These are phyloP conservation scores for Athene noctua DNA, from an alignment of 2,113 vertebrate genomes.

Conservation along the genomic window DNA sequence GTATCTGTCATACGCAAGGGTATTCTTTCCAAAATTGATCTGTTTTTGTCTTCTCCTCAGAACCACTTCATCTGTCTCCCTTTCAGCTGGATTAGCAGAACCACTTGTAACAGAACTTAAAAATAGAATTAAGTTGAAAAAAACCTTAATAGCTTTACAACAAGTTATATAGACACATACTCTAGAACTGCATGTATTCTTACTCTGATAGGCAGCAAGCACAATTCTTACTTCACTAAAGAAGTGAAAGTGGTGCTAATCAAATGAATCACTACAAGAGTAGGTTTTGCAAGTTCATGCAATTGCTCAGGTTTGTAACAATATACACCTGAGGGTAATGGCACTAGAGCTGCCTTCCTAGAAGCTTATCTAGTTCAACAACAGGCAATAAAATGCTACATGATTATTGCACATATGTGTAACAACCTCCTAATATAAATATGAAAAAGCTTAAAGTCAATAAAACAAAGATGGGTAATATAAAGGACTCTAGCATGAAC, in stretches of 20 bases:
- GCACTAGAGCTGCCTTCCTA: not conserved
- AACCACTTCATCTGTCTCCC: constrained; percentile 89
- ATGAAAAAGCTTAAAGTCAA: not conserved
- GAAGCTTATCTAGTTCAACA: not conserved
- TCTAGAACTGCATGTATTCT: not conserved
- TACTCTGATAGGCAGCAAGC: not conserved
- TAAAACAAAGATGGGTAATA: not conserved
- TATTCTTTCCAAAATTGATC: constrained; percentile 98
- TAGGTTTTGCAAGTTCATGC: not conserved
- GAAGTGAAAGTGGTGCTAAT: not conserved
- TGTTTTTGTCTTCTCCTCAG: constrained; percentile 93
- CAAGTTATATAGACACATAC: not conserved
- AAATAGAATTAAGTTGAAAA: not conserved
- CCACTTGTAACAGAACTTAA: constrained; percentile 83
- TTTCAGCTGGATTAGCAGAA: constrained; percentile 65
- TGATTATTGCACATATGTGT: not conserved
- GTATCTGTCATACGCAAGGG: constrained; percentile 91
- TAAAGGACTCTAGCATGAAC: not conserved
- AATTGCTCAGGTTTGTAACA: not conserved
- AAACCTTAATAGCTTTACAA: not conserved
- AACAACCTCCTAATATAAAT: not conserved
- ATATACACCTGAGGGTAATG: not conserved
- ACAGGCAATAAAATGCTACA: not conserved
- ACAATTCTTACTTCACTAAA: not conserved
- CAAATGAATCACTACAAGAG: not conserved